These are phyloP conservation scores for Megalops cyprinoides DNA, from an alignment of 2,797 vertebrate species.

Conservation along the genomic window DNA sequence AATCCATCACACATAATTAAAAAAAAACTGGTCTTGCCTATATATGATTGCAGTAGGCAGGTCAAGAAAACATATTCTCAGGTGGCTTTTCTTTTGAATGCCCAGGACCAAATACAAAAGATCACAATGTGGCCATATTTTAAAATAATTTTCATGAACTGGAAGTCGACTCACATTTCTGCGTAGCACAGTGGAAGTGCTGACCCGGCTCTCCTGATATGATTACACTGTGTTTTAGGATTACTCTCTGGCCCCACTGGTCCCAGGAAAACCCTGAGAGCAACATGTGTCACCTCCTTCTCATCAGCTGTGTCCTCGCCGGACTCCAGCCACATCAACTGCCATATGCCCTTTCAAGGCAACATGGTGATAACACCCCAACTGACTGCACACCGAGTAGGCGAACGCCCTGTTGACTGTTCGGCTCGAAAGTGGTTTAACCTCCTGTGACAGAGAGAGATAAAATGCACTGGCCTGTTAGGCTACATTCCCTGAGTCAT, in stretches of 20 bases:
- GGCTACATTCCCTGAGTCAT: not conserved
- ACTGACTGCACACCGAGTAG: not conserved
- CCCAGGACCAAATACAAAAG: too few relatives aligned
- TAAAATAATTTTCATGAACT: not conserved
- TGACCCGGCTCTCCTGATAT: not conserved
- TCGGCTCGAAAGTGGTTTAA: conserved; percentile 51
- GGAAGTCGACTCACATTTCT: too few relatives aligned
- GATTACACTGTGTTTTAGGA: not conserved
- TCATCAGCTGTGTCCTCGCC: not conserved
- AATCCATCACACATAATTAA: too few relatives aligned
- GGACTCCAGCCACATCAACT: not conserved
- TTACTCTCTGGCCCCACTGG: not conserved
- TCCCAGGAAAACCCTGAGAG: not conserved
- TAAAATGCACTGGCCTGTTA: conserved; percentile 32
- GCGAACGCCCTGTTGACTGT: conserved; percentile 24
- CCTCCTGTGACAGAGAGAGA: conserved; percentile 36
- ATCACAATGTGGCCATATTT: not conserved
- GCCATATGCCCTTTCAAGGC: not conserved
- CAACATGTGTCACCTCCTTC: not conserved
- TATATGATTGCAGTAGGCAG: too few relatives aligned
- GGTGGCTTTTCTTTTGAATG: too few relatives aligned
- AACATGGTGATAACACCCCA: not conserved
- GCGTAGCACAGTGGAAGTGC: not conserved
- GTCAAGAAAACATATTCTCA: too few relatives aligned
- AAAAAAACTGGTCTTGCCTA: too few relatives aligned